Conservation (phyloP, 2,113 vertebrate species). For the Dasyurus viverrinus region DNA sequence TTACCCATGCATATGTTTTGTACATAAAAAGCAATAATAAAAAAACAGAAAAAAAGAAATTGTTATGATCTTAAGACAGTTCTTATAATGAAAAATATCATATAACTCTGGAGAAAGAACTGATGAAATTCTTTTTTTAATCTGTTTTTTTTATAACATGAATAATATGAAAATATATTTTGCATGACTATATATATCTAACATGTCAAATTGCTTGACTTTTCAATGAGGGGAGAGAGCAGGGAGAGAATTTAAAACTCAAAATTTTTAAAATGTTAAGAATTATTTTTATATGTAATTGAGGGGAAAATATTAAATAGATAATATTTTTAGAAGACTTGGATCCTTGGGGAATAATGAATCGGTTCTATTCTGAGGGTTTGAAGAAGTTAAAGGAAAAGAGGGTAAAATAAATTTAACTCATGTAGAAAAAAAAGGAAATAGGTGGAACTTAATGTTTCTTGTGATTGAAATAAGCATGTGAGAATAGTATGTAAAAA, state of each 20-base stretch:
- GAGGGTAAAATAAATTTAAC: background rate
- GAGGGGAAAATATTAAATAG: background rate
- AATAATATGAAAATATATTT: no score
- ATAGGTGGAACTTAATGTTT: background rate
- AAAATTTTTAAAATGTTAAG: background rate
- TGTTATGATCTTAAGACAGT: no score
- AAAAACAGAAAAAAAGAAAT: no score
- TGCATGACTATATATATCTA: no score
- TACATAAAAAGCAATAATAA: no score
- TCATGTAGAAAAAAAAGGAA: background rate
- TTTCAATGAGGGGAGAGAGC: background rate
- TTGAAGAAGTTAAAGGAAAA: background rate
- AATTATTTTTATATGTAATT: background rate
- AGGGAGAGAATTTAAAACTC: background rate
- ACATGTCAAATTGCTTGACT: background rate
- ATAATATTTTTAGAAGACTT: background rate
- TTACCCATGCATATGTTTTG: no score
- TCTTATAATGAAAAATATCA: no score
- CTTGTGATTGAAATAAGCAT: background rate
- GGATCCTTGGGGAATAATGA: background rate
- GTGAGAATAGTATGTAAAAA: background rate
- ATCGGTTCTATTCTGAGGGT: background rate
- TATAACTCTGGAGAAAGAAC: no score
- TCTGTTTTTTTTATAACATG: no score
- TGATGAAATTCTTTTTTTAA: no score